These are phyloP conservation scores for Salticus scenicus DNA, from an alignment of 2,888 invertebrate species.

Conservation along the genomic window DNA sequence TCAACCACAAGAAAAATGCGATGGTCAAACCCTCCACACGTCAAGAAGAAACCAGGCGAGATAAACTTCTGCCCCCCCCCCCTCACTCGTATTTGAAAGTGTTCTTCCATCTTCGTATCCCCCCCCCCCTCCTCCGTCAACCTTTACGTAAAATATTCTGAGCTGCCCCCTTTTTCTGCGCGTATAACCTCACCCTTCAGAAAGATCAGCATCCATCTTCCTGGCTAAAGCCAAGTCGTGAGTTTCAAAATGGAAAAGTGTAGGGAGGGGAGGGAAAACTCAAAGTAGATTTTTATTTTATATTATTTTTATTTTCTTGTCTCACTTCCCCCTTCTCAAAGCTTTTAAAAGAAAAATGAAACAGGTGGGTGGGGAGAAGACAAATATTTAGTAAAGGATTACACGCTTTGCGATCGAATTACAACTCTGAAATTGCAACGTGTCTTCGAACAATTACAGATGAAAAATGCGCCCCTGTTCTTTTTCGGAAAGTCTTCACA, in stretches of 20 bases:
- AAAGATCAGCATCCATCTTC: conserved; percentile 55
- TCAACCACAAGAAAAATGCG: conserved; percentile 49
- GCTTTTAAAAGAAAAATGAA: background rate
- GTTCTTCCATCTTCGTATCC: background rate
- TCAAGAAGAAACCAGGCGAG: conserved; percentile 55
- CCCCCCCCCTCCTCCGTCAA: background rate
- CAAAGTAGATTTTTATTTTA: background rate
- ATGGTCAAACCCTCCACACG: conserved; percentile 58
- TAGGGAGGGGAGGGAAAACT: conserved; percentile 12
- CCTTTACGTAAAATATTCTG: conserved; percentile 14
- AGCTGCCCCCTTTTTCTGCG: conserved; percentile 8
- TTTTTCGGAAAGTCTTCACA: background rate
- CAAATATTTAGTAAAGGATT: conserved; percentile 28
- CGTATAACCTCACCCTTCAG: conserved; percentile 35
- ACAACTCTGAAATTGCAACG: conserved; percentile 25
- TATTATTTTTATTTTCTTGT: conserved; percentile 6
- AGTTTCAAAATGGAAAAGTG: background rate
- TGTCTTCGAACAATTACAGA: conserved; percentile 23
- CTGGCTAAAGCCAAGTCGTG: conserved; percentile 53
- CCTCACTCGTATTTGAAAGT: background rate
- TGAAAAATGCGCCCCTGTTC: conserved; percentile 9
- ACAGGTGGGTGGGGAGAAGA: conserved; percentile 11
- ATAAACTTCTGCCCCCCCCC: conserved; percentile 24
- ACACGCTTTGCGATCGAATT: conserved; percentile 27
- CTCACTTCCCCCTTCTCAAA: background rate